phyloP scores from a whole-genome alignment of 2,113 vertebrate genomes.

The Heliornis fulica region DNA sequence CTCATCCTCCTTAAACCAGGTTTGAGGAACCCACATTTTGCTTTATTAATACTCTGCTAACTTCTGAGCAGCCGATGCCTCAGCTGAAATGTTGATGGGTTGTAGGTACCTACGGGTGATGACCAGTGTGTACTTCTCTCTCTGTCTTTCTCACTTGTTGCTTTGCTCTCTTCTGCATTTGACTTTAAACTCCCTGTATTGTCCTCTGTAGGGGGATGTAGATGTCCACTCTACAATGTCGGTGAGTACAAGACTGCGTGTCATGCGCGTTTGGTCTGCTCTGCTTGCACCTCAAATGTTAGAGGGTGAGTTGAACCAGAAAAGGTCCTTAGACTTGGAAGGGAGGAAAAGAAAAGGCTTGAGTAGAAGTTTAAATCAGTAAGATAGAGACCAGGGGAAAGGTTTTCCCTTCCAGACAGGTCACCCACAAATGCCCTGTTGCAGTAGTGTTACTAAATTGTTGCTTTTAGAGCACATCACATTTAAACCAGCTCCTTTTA shows the following conservation, averaged over 20 bases:
- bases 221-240: slow-evolving; percentile 74
- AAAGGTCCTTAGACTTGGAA: neutral
- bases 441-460: neutral
- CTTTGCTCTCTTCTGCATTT: neutral
- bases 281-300: neutral
- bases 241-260: slow-evolving; percentile 64
- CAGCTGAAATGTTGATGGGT: neutral
- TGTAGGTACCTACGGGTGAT: neutral
- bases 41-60: neutral
- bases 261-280: neutral
- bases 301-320: neutral
- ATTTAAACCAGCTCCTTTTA: neutral
- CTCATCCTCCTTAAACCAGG: neutral
- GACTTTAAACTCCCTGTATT: slow-evolving; percentile 49
- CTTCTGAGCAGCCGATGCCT: neutral
- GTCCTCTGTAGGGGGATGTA: slow-evolving; percentile 64
- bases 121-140: neutral
- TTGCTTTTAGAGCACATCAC: fast-evolving
- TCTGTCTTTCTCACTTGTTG: neutral
- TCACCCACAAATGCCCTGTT: fast-evolving
- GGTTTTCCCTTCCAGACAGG: neutral
- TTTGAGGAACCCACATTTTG: neutral
- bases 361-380: neutral
- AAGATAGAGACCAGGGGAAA: neutral
- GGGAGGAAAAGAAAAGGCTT: neutral